These are phyloP conservation scores for Tenthredo mesomela DNA, from an alignment of 2,888 invertebrate species.

Conservation along the genomic window DNA sequence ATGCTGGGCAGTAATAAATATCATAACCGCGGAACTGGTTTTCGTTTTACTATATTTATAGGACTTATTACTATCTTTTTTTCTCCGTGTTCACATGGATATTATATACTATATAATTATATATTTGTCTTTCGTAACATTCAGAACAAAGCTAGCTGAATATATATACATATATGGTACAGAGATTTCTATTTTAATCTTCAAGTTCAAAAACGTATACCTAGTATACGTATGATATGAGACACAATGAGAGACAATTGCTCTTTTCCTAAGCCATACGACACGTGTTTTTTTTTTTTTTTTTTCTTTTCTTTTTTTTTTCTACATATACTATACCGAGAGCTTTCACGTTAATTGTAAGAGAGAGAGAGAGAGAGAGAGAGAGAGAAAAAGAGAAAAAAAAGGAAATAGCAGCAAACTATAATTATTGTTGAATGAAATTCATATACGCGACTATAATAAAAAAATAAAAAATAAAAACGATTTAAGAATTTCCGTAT, in stretches of 20 bases:
- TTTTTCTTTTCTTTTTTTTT: not conserved
- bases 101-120: not conserved
- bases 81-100: not conserved
- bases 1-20: too few species aligned
- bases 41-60: too few species aligned
- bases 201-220: not conserved
- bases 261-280: not conserved
- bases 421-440: not conserved
- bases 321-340: not conserved
- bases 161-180: not conserved
- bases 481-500: too few species aligned
- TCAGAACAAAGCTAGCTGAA: not conserved
- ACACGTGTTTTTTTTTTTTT: not conserved
- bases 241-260: not conserved
- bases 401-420: not conserved
- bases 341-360: not conserved
- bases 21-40: too few species aligned
- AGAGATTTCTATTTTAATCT: not conserved
- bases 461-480: too few species aligned
- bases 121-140: not conserved
- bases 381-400: not conserved
- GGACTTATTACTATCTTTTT: too few species aligned
- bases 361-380: not conserved
- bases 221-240: not conserved
- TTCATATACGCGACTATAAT: not conserved